Conservation (phyloP, 2,797 vertebrate genomes). For the Notolabrus celidotus region DNA sequence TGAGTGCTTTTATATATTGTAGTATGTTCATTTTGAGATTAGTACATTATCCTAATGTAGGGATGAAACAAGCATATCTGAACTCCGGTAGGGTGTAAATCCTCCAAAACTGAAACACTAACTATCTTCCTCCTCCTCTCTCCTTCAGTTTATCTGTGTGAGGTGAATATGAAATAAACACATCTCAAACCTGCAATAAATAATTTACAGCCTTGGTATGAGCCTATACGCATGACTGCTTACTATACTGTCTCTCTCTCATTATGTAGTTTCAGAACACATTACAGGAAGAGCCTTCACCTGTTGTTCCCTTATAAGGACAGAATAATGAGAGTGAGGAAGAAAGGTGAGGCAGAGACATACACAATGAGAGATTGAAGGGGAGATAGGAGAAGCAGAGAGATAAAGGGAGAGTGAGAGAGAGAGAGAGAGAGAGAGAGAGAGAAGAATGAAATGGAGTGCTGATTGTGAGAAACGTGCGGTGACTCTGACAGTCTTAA, state of each 20-base stretch:
- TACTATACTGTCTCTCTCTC: background rate
- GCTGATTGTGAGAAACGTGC: slow-evolving; percentile 26
- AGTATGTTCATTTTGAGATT: too few species aligned
- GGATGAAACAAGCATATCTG: too few species aligned
- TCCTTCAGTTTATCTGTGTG: too few species aligned
- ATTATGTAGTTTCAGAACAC: background rate
- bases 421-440: slow-evolving; percentile 12
- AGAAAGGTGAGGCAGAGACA: slow-evolving; percentile 35
- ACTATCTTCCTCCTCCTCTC: too few species aligned
- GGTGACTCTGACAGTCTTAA: slow-evolving; percentile 5
- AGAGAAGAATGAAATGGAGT: slow-evolving; percentile 13
- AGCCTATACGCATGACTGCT: background rate
- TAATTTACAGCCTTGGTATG: slow-evolving; percentile 36
- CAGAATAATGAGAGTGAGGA: background rate
- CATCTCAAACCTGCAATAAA: slow-evolving; percentile 27
- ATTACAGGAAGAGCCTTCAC: slow-evolving; percentile 24
- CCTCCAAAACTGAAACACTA: too few species aligned
- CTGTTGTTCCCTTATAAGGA: slow-evolving; percentile 39
- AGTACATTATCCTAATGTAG: too few species aligned
- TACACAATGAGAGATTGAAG: slow-evolving; percentile 33
- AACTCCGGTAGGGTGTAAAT: too few species aligned
- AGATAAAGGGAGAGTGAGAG: slow-evolving; percentile 32
- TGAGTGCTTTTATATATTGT: too few species aligned
- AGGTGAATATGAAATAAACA: slow-evolving; percentile 31
- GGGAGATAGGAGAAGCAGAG: slow-evolving; percentile 23